phyloP scores from a whole-genome alignment of 1,140 invertebrate genomes.

The Parapsyche elsis region DNA sequence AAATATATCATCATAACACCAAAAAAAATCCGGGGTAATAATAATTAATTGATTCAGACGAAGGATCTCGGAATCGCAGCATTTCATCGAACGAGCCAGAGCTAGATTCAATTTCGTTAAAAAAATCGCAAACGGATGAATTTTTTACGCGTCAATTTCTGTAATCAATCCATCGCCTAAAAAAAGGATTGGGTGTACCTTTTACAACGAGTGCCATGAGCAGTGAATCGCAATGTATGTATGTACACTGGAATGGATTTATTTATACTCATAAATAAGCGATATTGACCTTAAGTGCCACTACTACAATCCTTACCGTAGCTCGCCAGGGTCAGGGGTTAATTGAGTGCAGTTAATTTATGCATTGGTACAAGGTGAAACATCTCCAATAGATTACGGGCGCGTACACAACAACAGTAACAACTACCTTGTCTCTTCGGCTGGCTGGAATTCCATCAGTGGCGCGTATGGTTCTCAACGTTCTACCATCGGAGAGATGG shows the following conservation, averaged over 20 bases:
- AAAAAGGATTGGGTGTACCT: too few relatives aligned
- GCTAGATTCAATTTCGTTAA: too few relatives aligned
- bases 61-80: too few relatives aligned
- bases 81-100: too few relatives aligned
- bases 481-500: slow-evolving; percentile 1
- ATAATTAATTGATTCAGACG: too few relatives aligned
- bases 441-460: slow-evolving; percentile 21
- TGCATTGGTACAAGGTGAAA: slow-evolving; percentile 21
- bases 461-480: background rate
- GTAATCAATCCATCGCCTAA: too few relatives aligned
- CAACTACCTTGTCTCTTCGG: background rate
- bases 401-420: background rate
- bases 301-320: background rate
- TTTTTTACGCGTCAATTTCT: too few relatives aligned
- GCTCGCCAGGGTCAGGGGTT: slow-evolving; percentile 6
- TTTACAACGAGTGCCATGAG: too few relatives aligned
- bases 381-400: background rate
- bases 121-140: too few relatives aligned
- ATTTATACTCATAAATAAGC: slow-evolving; percentile 8
- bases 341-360: slow-evolving; percentile 29
- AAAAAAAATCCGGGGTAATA: too few relatives aligned
- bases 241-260: background rate
- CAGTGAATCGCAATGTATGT: too few relatives aligned
- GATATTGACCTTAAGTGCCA: background rate
- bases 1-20: too few relatives aligned